Base-by-base conservation (phyloP, 35 echinoderm and acorn worm genomes). In the Holothuria glaberrima region DNA sequence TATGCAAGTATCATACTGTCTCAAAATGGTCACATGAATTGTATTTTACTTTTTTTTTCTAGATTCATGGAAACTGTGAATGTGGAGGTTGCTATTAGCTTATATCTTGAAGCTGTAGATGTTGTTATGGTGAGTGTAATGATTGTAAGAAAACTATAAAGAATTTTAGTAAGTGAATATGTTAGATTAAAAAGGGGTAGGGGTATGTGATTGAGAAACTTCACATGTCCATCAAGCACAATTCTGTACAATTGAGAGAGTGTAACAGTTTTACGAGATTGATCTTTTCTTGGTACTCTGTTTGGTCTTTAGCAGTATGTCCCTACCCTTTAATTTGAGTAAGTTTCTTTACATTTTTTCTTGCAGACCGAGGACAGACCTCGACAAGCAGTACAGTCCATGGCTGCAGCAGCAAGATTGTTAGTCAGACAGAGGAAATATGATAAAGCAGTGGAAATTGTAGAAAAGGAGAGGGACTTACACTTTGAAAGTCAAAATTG, bases 61-160 rank as follows among this genome's bases (percentile, higher is more conserved):
- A 99, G 97, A 76, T 95, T 93, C 35, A 83, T 95, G 58, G 93
- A 95, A 64, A 74, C 97, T 18, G 85, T 88, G 2, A 91, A 93
- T 78, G 41, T 93, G n/a, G 73, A 83, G 19, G 68, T 60, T 46
- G 91, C 93, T 6, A 83, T 95, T 2, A 79, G 89, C 26, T 68
- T 99, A 35, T 99, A 95, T 89, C 52, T 90, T 34, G 65, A 94
- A 46, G 97, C 97, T 59, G 84, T 76, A 65, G 97, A 99, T 66
- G 90, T 99, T 57, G 97, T 91, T 26, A 88, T 93, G 93, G 97
- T 99, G 80, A 88, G 71, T 69, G 17, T 19, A 48, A n/a, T 75
- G 17, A 29, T 63, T 14, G 13, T 22, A 63, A 27, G 13, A 24
- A 5, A 36, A 28, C 3, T 30, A 29, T 74, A 9, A 26, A 20